These are phyloP conservation scores for Scaptodrosophila lebanonensis DNA, from an alignment of 1,140 invertebrate genomes.

Conservation along the genomic window DNA sequence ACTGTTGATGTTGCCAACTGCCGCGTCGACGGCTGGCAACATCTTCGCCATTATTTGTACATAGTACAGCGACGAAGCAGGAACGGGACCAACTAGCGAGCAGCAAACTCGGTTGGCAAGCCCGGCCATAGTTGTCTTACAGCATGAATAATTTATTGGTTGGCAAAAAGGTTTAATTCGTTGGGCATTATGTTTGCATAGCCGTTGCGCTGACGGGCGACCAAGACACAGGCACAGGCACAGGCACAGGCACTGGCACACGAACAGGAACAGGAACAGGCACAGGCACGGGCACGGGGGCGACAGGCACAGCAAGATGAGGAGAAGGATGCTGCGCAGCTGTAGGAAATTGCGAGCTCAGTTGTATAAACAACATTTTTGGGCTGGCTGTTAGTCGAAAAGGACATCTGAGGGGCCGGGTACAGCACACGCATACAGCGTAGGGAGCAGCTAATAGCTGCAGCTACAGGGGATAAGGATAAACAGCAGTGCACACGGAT, in stretches of 20 bases:
- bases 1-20: constrained; percentile 44
- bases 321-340: constrained; percentile 20
- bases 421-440: constrained; percentile 8
- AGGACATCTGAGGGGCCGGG: neutral
- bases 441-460: constrained; percentile 12
- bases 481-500: too few species aligned
- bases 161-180: constrained; percentile 73
- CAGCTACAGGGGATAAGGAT: too few species aligned
- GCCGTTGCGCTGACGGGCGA: constrained; percentile 21
- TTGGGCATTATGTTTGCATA: constrained; percentile 70
- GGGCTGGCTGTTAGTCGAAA: neutral
- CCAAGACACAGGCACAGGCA: constrained; percentile 14
- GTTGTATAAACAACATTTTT: constrained; percentile 38
- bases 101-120: constrained; percentile 24
- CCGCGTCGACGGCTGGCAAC: constrained; percentile 35
- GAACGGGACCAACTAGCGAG: neutral
- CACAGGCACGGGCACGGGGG: constrained; percentile 16
- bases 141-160: constrained; percentile 75
- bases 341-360: constrained; percentile 38
- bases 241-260: neutral
- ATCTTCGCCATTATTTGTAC: constrained; percentile 48
- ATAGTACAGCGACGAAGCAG: neutral
- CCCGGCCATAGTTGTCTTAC: constrained; percentile 58
- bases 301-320: constrained; percentile 7
- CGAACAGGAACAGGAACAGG: neutral